A percentile compares a stretch with the other conserved stretches of the same genome.
These are phyloP conservation scores for Microtus oregoni DNA, from an alignment of 2,113 vertebrate species.

Conservation along the genomic window DNA sequence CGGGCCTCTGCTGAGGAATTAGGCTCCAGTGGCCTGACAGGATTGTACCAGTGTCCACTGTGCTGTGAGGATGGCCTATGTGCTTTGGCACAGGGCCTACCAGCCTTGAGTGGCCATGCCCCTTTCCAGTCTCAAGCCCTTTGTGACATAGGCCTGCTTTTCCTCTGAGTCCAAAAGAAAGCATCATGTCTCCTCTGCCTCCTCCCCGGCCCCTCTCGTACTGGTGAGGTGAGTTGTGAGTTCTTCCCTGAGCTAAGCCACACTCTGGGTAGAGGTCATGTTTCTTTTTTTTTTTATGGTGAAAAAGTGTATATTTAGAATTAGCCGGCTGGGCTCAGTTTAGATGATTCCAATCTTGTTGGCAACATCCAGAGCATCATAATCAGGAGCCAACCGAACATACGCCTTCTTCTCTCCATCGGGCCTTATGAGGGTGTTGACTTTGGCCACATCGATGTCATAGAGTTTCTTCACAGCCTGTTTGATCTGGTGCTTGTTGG, in stretches of 20 bases:
- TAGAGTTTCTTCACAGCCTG: no score
- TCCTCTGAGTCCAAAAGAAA: not conserved
- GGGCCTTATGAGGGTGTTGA: no score
- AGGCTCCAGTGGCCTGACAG: fast-evolving
- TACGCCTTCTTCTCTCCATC: no score
- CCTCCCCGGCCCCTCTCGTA: fast-evolving
- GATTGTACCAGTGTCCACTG: fast-evolving
- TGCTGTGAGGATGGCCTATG: fast-evolving
- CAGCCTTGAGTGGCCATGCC: not conserved
- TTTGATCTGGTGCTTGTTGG: no score
- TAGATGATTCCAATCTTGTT: no score
- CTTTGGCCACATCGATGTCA: no score
- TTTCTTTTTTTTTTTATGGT: no score
- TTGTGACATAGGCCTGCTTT: not conserved
- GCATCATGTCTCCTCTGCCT: fast-evolving
- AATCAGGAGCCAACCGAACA: no score
- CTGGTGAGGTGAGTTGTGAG: not conserved
- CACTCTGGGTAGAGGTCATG: fast-evolving
- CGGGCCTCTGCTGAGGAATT: fast-evolving
- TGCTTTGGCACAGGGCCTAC: not conserved
- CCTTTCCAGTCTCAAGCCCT: not conserved
- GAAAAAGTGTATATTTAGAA: no score
- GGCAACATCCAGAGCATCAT: no score
- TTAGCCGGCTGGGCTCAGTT: no score
- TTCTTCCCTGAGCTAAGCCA: not conserved